Percentiles rank a stretch among this genome's conserved stretches.
Conservation (phyloP, 2,797 vertebrate genomes). For the Amniataba percoides region DNA sequence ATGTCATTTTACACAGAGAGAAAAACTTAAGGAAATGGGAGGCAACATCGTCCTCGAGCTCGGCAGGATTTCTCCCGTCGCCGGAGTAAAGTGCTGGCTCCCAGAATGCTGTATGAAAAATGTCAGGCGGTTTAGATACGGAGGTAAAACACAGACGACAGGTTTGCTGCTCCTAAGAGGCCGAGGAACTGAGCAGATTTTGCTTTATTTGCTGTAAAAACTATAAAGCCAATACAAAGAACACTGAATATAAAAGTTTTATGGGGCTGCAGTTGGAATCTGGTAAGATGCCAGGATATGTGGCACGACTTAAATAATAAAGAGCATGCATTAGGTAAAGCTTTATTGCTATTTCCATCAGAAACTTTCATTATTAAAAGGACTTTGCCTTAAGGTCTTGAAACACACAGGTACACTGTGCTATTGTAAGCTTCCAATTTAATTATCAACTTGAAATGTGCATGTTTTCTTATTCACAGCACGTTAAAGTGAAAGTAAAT, state of each 20-base stretch:
- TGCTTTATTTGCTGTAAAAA: not conserved
- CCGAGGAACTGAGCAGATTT: not conserved
- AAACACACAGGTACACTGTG: not conserved
- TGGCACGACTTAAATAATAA: conserved; percentile 1
- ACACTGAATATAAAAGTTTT: conserved; percentile 9
- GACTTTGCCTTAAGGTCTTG: not conserved
- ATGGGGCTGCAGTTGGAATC: not conserved
- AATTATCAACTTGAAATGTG: not conserved
- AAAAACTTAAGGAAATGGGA: not conserved
- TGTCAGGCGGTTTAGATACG: not conserved
- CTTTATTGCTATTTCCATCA: conserved; percentile 1
- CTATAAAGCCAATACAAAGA: conserved; percentile 6
- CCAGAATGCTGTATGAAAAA: not conserved
- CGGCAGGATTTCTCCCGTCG: not conserved
- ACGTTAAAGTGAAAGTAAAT: too few relatives aligned
- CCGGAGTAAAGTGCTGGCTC: conserved; percentile 6
- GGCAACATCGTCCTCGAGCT: not conserved
- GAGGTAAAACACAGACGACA: conserved; percentile 29
- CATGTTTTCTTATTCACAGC: too few relatives aligned
- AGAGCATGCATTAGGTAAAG: not conserved
- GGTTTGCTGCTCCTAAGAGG: conserved; percentile 43
- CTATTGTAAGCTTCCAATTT: not conserved
- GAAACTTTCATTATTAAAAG: not conserved
- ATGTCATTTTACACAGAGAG: not conserved
- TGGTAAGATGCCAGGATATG: not conserved